Evolutionary conservation across 1,140 invertebrate genomes (phyloP), one percentile per base, ranked within the genome.

Genomic region (Philotrypesis tridentata): DNA sequence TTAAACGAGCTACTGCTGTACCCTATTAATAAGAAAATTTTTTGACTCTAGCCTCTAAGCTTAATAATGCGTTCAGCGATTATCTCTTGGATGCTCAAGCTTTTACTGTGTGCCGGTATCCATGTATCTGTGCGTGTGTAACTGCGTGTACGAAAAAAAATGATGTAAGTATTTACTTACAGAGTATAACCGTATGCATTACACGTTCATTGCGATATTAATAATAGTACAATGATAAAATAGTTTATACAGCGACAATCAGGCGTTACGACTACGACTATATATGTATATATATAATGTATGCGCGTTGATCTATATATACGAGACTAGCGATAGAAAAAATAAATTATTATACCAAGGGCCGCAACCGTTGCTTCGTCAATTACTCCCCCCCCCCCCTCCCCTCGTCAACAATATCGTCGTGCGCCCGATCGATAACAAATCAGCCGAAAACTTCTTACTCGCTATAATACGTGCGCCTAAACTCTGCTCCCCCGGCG

Each of bases 261-360:
- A 55, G 6, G 48, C 17, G n/a, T n/a, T 55, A 55, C 48, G 17
- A 17, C 5, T 17, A 48, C 2, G 14, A 55, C 2, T 7, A 7
- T n/a, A 21, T 37, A 17, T 55, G 3, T n/a, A 55, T 55, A 33
- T 80, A 43, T 75, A 31, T 60, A 43, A 31, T 60, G n/a, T n/a
- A n/a, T n/a, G n/a, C n/a, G n/a, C n/a, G n/a, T n/a, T n/a, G n/a
- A n/a, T n/a, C n/a, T n/a, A n/a, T n/a, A n/a, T n/a, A n/a, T n/a
- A n/a, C n/a, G 14, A 67, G 63, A 73, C 73, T 82, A 25, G 74
- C 77, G 78, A 86, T 86, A 87, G 85, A 85, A 87, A 87, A 87
- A 87, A 87, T 87, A 86, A 87, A 86, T 86, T 87, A 86, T 87
- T 84, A 85, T 85, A 85, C 83, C 84, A 82, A 85, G 84, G 84